These are phyloP conservation scores for Cuniculus paca DNA, from an alignment of 2,797 vertebrate species.

Conservation along the genomic window DNA sequence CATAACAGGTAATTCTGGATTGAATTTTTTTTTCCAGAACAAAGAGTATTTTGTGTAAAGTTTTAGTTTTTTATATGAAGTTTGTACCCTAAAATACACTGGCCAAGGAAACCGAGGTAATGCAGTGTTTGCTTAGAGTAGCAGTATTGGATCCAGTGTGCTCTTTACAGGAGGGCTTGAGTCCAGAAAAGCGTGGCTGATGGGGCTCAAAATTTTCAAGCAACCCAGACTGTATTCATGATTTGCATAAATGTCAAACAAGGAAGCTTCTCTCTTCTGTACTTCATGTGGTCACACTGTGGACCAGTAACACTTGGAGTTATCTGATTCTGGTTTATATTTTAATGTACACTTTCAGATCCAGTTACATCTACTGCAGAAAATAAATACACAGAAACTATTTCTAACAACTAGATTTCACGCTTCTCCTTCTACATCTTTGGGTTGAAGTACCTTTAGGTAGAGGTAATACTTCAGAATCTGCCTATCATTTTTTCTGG, in stretches of 20 bases:
- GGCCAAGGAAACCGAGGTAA: background rate
- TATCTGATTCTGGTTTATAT: conserved; percentile 72
- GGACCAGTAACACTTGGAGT: conserved; percentile 46
- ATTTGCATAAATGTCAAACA: conserved; percentile 58
- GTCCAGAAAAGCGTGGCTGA: background rate
- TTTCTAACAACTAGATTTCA: conserved; percentile 72
- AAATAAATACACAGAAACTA: conserved; percentile 72
- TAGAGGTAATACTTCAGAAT: conserved; percentile 66
- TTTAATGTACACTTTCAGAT: conserved; percentile 81
- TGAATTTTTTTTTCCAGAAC: conserved; percentile 65
- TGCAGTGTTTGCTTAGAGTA: background rate
- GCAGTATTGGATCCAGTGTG: background rate
- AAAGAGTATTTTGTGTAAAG: background rate
- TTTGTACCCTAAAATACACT: background rate
- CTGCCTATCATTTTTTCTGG: conserved; percentile 63
- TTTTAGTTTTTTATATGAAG: background rate
- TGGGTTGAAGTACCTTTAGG: conserved; percentile 67
- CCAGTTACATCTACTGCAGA: conserved; percentile 64
- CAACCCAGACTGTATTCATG: conserved; percentile 67
- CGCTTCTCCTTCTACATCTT: conserved; percentile 52
- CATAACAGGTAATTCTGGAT: conserved; percentile 17
- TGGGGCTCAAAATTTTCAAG: conserved; percentile 7
- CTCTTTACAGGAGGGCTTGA: background rate
- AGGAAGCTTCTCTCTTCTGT: conserved; percentile 66
- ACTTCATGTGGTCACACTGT: conserved; percentile 68